Conservation (phyloP, 2,888 invertebrate genomes). For the Drosophila merina region DNA sequence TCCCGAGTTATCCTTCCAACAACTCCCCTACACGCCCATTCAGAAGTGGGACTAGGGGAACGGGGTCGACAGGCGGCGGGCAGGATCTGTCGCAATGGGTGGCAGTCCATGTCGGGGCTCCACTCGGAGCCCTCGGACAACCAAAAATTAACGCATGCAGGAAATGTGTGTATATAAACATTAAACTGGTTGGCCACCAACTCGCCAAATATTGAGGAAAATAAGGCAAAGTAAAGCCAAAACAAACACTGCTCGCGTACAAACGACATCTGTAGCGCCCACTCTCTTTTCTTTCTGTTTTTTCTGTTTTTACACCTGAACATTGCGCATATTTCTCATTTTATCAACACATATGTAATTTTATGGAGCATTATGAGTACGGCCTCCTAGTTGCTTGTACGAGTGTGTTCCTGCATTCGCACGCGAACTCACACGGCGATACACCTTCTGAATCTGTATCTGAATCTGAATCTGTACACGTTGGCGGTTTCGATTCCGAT, state of each 20-base stretch:
- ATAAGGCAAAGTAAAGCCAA: slow-evolving; percentile 31
- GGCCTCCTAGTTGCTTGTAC: not conserved
- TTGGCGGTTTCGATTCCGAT: too few relatives aligned
- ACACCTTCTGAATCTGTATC: too few relatives aligned
- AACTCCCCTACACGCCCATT: not conserved
- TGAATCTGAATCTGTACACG: too few relatives aligned
- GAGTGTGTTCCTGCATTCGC: not conserved
- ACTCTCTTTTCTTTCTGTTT: not conserved
- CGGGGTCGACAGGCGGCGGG: too few relatives aligned
- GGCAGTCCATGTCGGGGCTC: not conserved
- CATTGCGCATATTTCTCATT: not conserved
- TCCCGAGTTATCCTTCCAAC: not conserved
- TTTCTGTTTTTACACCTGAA: not conserved
- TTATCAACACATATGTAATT: not conserved
- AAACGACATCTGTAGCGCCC: not conserved
- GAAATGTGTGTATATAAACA: not conserved
- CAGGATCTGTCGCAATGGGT: not conserved
- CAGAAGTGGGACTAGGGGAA: not conserved
- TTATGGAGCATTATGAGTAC: not conserved
- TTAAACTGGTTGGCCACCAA: not conserved
- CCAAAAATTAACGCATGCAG: not conserved
- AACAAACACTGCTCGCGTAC: slow-evolving; percentile 42
- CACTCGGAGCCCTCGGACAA: not conserved
- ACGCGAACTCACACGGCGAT: not conserved
- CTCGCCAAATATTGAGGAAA: not conserved